Evolutionary conservation across 35 echinoderm and acorn worm genomes (phyloP).

Genomic region (Nesometra sesokonis): DNA sequence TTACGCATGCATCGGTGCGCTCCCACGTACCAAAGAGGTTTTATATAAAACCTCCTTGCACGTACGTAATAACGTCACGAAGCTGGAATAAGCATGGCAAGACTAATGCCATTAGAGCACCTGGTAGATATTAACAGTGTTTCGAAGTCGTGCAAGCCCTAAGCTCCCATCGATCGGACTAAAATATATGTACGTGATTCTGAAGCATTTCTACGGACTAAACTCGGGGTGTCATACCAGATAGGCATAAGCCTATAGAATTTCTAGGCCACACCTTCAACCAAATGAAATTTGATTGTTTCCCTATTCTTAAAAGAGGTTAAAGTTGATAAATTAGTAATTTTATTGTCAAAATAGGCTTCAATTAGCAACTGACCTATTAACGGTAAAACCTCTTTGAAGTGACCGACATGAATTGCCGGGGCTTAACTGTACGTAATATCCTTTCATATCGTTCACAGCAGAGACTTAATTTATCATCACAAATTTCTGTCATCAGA

Average conservation of each 20-base stretch:
- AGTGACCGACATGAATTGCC: background rate
- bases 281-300: background rate
- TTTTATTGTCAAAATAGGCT: background rate
- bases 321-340: background rate
- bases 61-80: too few relatives aligned
- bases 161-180: background rate
- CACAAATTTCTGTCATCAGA: too few relatives aligned
- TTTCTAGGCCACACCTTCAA: too few relatives aligned
- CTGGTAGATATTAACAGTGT: background rate
- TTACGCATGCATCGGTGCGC: too few relatives aligned
- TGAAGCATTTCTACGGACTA: background rate
- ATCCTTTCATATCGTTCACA: too few relatives aligned
- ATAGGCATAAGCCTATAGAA: background rate
- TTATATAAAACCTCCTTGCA: too few relatives aligned
- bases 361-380: background rate
- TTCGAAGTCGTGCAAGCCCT: background rate
- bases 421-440: too few relatives aligned
- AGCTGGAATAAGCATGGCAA: too few relatives aligned
- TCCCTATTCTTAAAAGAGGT: background rate
- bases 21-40: too few relatives aligned
- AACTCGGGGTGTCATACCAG: background rate
- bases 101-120: background rate
- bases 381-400: background rate
- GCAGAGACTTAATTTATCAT: too few relatives aligned
- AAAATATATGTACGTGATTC: background rate